These are phyloP conservation scores for Lepidochitona cinerea DNA, from an alignment of 2,888 invertebrate genomes.

Conservation along the genomic window DNA sequence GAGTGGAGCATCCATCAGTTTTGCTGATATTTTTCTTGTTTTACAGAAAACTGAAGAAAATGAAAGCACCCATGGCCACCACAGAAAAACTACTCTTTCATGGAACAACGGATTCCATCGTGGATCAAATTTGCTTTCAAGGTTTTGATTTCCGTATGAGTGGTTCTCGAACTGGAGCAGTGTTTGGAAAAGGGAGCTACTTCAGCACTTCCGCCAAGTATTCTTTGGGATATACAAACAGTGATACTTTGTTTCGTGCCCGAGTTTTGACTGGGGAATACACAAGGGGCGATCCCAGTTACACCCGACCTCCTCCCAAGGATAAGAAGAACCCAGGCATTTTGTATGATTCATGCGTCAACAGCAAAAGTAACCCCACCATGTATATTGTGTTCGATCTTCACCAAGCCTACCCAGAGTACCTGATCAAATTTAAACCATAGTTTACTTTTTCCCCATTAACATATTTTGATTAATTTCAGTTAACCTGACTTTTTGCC, in stretches of 20 bases:
- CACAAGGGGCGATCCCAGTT: conserved; percentile 39
- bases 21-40: too few species aligned
- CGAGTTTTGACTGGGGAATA: conserved; percentile 53
- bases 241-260: conserved; percentile 46
- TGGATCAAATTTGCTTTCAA: conserved; percentile 50
- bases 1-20: too few species aligned
- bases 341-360: conserved; percentile 59
- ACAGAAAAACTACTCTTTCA: too few species aligned
- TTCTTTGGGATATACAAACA: conserved; percentile 39
- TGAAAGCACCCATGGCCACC: too few species aligned
- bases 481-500: too few species aligned
- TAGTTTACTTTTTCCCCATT: too few species aligned
- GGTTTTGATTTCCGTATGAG: conserved; percentile 59
- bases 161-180: conserved; percentile 43
- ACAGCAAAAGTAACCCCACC: conserved; percentile 43
- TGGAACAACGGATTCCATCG: conserved; percentile 41
- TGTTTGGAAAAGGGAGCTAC: conserved; percentile 57
- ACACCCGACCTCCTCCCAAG: conserved; percentile 50
- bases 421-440: too few species aligned
- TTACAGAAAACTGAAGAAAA: too few species aligned
- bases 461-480: too few species aligned
- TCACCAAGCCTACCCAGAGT: conserved; percentile 62
- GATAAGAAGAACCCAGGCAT: conserved; percentile 29
- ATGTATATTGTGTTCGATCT: conserved; percentile 58
- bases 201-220: conserved; percentile 48